Evolutionary conservation across 2,797 vertebrate genomes (phyloP), one percentile per base, ranked within the genome.

Genomic region (Oryzias sinensis): DNA sequence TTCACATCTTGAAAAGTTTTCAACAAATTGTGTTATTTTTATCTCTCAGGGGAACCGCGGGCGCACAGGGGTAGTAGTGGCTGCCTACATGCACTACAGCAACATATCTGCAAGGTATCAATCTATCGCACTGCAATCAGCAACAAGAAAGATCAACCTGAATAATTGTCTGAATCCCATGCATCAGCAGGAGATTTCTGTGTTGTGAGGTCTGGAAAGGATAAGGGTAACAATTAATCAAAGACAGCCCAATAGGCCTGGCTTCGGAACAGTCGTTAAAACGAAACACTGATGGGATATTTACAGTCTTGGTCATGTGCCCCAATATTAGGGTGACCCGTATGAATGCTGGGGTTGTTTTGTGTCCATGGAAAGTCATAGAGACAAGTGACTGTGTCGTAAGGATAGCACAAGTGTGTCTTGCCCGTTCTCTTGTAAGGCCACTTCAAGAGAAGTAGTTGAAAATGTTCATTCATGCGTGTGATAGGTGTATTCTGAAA

Each of bases 61-160:
- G 48, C 90, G 95, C 5, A 94, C 94, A 0, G 96, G 96, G 0
- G 95, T 97, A 53, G 96, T 97, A 41, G 93, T 96, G 6, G 96
- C 96, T 0, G 95, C 95, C 0, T 98, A 97, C 83, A 95, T 97
- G 95, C 95, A 98, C 86, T 97, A 98, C 90, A 98, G 96, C 92
- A 97, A 95, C 90, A 97, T 97, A 86, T 96, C 95, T 0, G 96
- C 94, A 79, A 98, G 96, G 96, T 98, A 88, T 9, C 74, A 81
- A 76, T 53, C 48, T 15, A 9, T 1, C 2, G 40, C 15, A 14
- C 22, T 42, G 41, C 41, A 42, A 13, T 42, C 41, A 42, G 41
- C 41, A 14, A 18, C 13, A 18, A 5, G 5, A 14, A 14, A 4
- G n/a, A 24, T 20, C 8, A 15, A 15, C 14, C 4, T 14, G 41